phyloP scores from a whole-genome alignment of 2,797 vertebrate species.

The Clarias fuscus region DNA sequence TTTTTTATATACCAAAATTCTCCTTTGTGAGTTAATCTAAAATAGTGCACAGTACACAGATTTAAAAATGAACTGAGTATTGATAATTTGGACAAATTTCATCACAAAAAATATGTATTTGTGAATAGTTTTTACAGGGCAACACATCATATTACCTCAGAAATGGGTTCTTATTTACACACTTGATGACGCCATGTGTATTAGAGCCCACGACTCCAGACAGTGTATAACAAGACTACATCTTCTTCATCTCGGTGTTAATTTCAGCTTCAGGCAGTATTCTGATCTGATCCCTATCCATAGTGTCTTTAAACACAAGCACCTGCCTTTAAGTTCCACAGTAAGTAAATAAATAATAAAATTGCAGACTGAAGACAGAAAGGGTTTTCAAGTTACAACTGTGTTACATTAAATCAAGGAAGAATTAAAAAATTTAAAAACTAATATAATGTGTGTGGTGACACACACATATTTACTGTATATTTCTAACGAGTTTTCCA shows the following conservation, averaged over 20 bases:
- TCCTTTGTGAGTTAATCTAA: not conserved
- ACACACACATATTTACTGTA: not conserved
- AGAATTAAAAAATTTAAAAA: not conserved
- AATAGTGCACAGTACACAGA: not conserved
- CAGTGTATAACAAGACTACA: not conserved
- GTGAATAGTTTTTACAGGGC: not conserved
- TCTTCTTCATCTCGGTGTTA: not conserved
- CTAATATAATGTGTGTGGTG: not conserved
- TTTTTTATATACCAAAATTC: not conserved
- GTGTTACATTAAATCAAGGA: not conserved
- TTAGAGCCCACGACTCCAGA: not conserved
- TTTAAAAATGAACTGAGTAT: not conserved
- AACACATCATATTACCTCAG: not conserved
- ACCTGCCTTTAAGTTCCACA: not conserved
- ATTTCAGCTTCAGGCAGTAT: not conserved
- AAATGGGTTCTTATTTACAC: not conserved
- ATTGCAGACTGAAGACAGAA: not conserved
- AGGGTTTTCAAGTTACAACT: not conserved
- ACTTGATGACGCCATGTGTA: not conserved
- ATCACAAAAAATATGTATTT: not conserved
- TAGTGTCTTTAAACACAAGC: too few species aligned
- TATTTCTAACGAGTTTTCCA: not conserved
- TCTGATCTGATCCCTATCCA: not conserved
- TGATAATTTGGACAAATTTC: not conserved
- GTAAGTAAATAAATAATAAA: not conserved